Evolutionary conservation across 2,113 vertebrate species (phyloP).

Genomic region (Corythornis madagascariensis): DNA sequence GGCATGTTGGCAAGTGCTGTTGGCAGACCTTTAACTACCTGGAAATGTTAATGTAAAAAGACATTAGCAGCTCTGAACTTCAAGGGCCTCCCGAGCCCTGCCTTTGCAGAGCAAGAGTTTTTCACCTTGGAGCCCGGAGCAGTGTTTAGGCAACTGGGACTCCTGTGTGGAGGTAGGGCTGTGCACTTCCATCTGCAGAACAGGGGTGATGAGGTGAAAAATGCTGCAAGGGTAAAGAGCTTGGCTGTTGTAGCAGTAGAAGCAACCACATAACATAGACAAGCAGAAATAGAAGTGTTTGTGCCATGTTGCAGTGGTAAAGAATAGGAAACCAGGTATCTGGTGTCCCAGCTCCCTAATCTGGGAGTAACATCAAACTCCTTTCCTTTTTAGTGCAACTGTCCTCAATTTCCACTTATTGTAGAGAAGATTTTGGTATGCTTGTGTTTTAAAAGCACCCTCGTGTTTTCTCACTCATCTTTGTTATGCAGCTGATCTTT

Average conservation of each 20-base stretch:
- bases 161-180: neutral
- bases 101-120: neutral
- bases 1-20: neutral
- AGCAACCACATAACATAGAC: neutral
- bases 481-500: neutral
- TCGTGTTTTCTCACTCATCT: neutral
- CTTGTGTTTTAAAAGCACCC: neutral
- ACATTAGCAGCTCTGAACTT: neutral
- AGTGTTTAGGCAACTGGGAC: neutral
- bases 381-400: neutral
- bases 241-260: neutral
- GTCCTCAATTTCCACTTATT: neutral
- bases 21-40: neutral
- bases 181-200: neutral
- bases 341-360: neutral
- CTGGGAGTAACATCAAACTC: neutral
- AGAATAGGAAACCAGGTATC: neutral
- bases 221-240: rapidly evolving
- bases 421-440: neutral
- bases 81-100: neutral
- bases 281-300: neutral
- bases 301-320: rapidly evolving
- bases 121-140: neutral
- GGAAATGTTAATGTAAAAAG: neutral
- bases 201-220: neutral